Conservation (phyloP, 2,888 invertebrate species). For the Julus scanicus region DNA sequence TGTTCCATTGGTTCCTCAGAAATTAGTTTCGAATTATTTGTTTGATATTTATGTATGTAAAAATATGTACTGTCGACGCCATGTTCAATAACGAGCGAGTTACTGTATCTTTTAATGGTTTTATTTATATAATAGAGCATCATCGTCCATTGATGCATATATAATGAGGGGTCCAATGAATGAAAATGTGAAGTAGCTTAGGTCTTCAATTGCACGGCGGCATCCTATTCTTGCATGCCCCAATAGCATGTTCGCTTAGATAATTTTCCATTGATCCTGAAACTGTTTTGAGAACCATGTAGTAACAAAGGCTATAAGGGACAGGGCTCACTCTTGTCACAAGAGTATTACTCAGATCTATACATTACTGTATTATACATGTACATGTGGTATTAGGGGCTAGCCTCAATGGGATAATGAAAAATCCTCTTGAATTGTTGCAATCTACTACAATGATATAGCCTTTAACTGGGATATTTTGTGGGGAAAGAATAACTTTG, state of each 20-base stretch:
- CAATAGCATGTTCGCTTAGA: neutral
- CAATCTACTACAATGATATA: neutral
- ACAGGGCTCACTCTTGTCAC: neutral
- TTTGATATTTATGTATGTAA: neutral
- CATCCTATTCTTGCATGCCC: neutral
- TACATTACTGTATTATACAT: slow-evolving; percentile 4
- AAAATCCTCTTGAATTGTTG: slow-evolving; percentile 23
- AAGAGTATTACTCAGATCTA: neutral
- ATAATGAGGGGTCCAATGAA: slow-evolving; percentile 2
- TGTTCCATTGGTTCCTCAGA: neutral
- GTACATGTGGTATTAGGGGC: neutral
- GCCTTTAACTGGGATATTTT: neutral
- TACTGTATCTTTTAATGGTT: neutral
- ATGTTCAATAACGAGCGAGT: slow-evolving; percentile 23
- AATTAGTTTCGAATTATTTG: neutral
- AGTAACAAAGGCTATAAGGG: slow-evolving; percentile 12
- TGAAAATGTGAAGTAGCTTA: slow-evolving; percentile 20
- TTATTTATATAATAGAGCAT: neutral
- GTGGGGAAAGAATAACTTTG: neutral
- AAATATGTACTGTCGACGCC: neutral
- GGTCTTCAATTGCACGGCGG: neutral
- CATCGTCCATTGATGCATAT: neutral
- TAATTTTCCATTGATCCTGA: slow-evolving; percentile 15
- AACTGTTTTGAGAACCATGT: neutral
- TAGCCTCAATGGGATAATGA: slow-evolving; percentile 12